Evolutionary conservation across 2,797 vertebrate species (phyloP).

Genomic region (Sebastes ruberrimus): DNA sequence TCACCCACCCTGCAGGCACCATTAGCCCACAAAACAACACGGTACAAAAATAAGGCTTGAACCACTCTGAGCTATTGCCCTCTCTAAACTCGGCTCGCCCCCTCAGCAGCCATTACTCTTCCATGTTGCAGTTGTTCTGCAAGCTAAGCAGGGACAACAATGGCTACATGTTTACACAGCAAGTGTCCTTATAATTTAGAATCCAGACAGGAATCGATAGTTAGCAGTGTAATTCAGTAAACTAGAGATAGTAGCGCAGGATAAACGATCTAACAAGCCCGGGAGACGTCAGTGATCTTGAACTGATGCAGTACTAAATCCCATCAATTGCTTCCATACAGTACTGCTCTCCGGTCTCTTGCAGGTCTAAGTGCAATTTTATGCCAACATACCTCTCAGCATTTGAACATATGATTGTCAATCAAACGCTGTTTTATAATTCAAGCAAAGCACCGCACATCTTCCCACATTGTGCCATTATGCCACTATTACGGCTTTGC

Average conservation of each 20-base stretch:
- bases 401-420: slow-evolving; percentile 34
- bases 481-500: slow-evolving; percentile 48
- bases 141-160: slow-evolving; percentile 77
- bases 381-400: slow-evolving; percentile 19
- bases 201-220: slow-evolving; percentile 75
- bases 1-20: slow-evolving; percentile 12
- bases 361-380: slow-evolving; percentile 3
- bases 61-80: slow-evolving; percentile 53
- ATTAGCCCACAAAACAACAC: slow-evolving; percentile 50
- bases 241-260: slow-evolving; percentile 60
- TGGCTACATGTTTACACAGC: slow-evolving; percentile 70
- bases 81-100: slow-evolving; percentile 43
- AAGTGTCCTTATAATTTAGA: slow-evolving; percentile 78
- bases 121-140: slow-evolving; percentile 63
- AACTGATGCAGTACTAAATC: slow-evolving; percentile 43
- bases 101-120: slow-evolving; percentile 68
- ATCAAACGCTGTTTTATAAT: slow-evolving; percentile 37
- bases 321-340: slow-evolving; percentile 33
- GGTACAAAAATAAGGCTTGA: slow-evolving; percentile 20
- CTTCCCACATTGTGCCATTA: slow-evolving; percentile 52
- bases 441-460: slow-evolving; percentile 28
- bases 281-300: slow-evolving; percentile 22
- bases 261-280: slow-evolving; percentile 57
- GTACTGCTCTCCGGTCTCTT: slow-evolving; percentile 1
- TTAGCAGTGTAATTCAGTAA: slow-evolving; percentile 71